These are phyloP conservation scores for Desmophyllum pertusum DNA, from an alignment of 92 coral and sea anemone species.

Conservation along the genomic window DNA sequence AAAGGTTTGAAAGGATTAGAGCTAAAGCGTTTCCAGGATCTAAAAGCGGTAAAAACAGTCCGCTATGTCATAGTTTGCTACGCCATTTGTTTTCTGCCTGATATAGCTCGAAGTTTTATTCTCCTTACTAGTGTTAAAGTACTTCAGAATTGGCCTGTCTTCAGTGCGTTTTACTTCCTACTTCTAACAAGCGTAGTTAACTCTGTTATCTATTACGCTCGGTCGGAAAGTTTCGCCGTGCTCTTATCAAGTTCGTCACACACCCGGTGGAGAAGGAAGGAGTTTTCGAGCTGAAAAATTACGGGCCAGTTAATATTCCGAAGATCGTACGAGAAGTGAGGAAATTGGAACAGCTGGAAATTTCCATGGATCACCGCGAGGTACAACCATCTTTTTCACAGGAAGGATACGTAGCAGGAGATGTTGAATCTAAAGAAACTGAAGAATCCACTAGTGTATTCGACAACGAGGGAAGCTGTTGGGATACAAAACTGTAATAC, in stretches of 20 bases:
- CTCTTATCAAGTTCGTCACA: constrained; percentile 28
- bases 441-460: constrained; percentile 7
- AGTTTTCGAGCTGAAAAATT: constrained; percentile 22
- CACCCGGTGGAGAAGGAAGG: constrained; percentile 27
- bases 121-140: background rate
- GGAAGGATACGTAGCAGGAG: no score
- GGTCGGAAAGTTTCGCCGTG: constrained; percentile 60
- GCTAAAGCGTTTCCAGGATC: constrained; percentile 23
- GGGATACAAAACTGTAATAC: constrained; percentile 24
- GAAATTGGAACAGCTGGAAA: constrained; percentile 3
- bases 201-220: constrained; percentile 45
- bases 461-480: background rate
- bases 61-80: constrained; percentile 14
- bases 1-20: background rate
- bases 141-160: constrained; percentile 52
- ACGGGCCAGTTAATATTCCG: constrained; percentile 20
- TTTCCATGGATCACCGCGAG: background rate
- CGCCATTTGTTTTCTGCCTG: constrained; percentile 23
- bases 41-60: constrained; percentile 37
- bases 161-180: constrained; percentile 45
- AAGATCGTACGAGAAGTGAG: constrained; percentile 6
- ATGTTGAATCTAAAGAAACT: no score
- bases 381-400: no score
- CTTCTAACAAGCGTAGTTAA: constrained; percentile 56
- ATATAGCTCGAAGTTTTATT: constrained; percentile 17